Evolutionary conservation across 2,797 vertebrate species (phyloP), one percentile per base, ranked within the genome.

Genomic region (Enteromius trimaculatus): DNA sequence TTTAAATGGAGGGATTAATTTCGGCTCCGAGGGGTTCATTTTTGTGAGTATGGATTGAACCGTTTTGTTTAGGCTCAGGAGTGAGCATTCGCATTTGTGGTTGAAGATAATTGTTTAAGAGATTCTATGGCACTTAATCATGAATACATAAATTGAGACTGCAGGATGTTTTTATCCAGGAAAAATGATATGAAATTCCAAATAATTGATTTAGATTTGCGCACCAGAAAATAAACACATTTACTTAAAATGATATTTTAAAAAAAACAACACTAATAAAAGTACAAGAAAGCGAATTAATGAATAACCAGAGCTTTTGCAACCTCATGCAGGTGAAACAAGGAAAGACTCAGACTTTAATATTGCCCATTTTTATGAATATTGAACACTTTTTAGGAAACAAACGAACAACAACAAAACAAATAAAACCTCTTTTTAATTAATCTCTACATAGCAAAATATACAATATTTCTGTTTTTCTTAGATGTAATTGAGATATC

Each of bases 11-110:
- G 34, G 44, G 49, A 86, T 74, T 82, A 9, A 69, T 84, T 81
- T 72, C 0, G 9, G 11, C 64, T n/a, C 19, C 0, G 9, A 44
- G 71, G 62, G 58, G 23, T 51, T n/a, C 7, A 5, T 93, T 93
- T 91, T 93, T 92, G 89, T 89, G 90, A 90, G 86, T 88, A 91
- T 91, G 92, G 91, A 91, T 90, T 92, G 86, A 92, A 85, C 91
- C 89, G 89, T 92, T 92, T 86, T 87, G 79, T 88, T 91, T 88
- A 84, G 88, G 34, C 19, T 84, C 55, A 72, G 26, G 11, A 74
- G 37, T 71, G 34, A 66, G 71, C 39, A 14, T 60, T 68, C n/a
- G 14, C 62, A 21, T 81, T 69, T 65, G 29, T 77, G 64, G 42
- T 58, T 75, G 29, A 71, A 71, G 34, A 44, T 60, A 42, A 70